These are phyloP conservation scores for Eupeodes luniger DNA, from an alignment of 2,888 invertebrate species.

Conservation along the genomic window DNA sequence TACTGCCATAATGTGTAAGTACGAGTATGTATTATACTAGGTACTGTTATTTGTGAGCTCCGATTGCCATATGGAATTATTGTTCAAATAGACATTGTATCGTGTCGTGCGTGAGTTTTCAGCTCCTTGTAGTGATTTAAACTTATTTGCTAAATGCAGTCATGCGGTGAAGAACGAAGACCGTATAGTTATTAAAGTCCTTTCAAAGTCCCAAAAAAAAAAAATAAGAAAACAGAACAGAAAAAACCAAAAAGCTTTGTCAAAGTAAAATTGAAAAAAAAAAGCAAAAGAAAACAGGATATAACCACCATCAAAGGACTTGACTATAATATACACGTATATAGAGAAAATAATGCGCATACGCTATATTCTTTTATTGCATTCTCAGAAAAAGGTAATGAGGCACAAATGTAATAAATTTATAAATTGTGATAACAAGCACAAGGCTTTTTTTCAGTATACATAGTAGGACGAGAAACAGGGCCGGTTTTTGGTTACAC, in stretches of 20 bases:
- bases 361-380: conserved; percentile 70
- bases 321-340: not conserved
- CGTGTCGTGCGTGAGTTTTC: conserved; percentile 18
- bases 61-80: conserved; percentile 57
- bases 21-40: not conserved
- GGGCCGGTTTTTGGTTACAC: conserved; percentile 4
- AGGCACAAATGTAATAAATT: conserved; percentile 77
- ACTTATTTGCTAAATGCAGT: conserved; percentile 74
- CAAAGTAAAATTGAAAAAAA: conserved; percentile 12
- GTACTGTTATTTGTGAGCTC: conserved; percentile 8
- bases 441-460: conserved; percentile 40
- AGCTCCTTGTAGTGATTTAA: conserved; percentile 64
- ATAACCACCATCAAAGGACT: conserved; percentile 62
- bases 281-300: conserved; percentile 36
- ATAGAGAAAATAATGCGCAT: conserved; percentile 65
- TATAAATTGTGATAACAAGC: conserved; percentile 76
- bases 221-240: not conserved
- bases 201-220: conserved; percentile 20
- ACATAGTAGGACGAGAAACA: not conserved
- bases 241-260: conserved; percentile 26
- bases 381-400: conserved; percentile 75
- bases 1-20: conserved; percentile 43
- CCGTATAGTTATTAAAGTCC: conserved; percentile 55
- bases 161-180: conserved; percentile 68
- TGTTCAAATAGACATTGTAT: conserved; percentile 56